Base-by-base conservation (phyloP, 1,140 invertebrate genomes). In the Arion vulgaris region DNA sequence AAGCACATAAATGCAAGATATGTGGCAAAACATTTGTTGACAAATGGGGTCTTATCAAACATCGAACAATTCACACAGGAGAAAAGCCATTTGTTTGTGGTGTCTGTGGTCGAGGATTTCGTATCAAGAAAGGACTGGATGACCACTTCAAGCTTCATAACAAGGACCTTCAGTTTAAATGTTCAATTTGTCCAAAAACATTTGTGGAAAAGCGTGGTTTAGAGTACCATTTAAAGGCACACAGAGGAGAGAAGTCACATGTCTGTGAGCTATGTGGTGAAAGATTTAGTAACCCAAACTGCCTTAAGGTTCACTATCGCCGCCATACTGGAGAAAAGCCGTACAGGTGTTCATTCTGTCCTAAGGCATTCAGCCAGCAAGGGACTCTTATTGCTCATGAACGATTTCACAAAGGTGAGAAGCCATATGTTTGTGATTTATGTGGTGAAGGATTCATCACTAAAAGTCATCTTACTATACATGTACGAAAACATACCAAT, bases 1-100 rank as follows among this genome's bases (percentile, higher is more conserved):
- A 84, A 62, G 66, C 75, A 17, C 78, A 88, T 83, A 74, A 97
- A 89, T 99, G 98, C 89, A 94, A 95, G 83, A 96, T 95, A 0
- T 99, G 98, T 89, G 96, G 96, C 5, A 99, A 99, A 91, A 96
- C 96, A 0, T 99, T 99, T 93, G 98, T 98, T 93, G 94, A 97
- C n/a, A 97, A 96, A 53, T 98, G 97, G 0, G 99, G 97, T 0
- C 92, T 99, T 0, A 98, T 98, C 91, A 99, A 97, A 0, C 98
- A 99, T 89, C 95, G 96, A 0, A 93, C 97, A 32, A 99, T 99
- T 83, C 98, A 99, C 91, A 96, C 85, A 62, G 86, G 85, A n/a
- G 80, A 84, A 38, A 85, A 85, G 57, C 84, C 84, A 41, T 87
- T 82, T 79, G 80, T 82, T 53, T 88, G 87, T 79, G 69, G 83